Evolutionary conservation across 2,797 vertebrate genomes (phyloP), one percentile per base, ranked within the genome.

Genomic region (Ptychadena robeensis): DNA sequence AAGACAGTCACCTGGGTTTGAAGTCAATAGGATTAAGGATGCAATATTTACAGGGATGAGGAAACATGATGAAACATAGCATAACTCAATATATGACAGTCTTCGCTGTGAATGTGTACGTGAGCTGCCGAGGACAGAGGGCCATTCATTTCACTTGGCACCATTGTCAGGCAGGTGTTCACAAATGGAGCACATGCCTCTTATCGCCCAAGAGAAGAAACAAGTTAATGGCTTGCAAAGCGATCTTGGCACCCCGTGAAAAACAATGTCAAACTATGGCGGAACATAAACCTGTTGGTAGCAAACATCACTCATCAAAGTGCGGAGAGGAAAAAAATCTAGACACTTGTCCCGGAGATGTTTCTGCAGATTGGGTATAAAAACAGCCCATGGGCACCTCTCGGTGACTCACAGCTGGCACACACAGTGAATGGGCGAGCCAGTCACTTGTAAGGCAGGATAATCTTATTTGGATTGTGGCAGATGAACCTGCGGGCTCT

Each of bases 351-450:
- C 63, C 57, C 75, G 34, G 35, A 75, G 72, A 44, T 44, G 0
- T 64, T 35, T 74, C 31, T 87, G 25, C 84, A 81, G 44, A 85
- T 38, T 80, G 15, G 40, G 66, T 83, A 80, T 81, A 84, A 87
- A 88, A 89, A 82, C 73, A 80, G 37, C 84, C 86, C 64, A 53
- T 68, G 78, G 86, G 79, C 80, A 82, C 86, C 32, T 78, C 82
- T 86, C 86, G 22, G 83, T 87, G 81, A 89, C 85, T 69, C 81
- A 86, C 69, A 79, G 40, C 66, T 86, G 81, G 86, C 82, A 88
- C 59, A 74, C 85, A 79, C 79, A 70, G 2, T 71, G 75, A 38
- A 66, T 82, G 88, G 82, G 80, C 83, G 85, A 82, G 80, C 80
- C 78, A 87, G 57, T 83, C 86, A 83, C 61, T 87, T 86, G 53